Evolutionary conservation across 2,888 invertebrate species (phyloP), one percentile per base, ranked within the genome.

Genomic region (Lepidochrysops patricia): DNA sequence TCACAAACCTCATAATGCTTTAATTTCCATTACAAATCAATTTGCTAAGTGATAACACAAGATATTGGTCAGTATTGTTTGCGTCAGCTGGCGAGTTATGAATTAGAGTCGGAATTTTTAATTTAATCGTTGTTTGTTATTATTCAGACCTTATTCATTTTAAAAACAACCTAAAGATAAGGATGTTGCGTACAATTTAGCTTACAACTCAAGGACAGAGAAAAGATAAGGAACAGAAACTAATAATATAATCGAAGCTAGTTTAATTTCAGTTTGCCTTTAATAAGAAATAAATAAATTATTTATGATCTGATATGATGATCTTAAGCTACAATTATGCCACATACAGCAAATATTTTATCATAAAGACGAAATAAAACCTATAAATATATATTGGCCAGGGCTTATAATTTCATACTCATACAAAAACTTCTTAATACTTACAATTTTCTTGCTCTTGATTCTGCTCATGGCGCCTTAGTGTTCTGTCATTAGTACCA

Each of bases 381-480:
- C 9, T 29, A 29, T 4, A 2, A 35, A 35, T n/a, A 9, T 37
- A 2, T 37, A n/a, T 1, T 15, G n/a, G 4, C 6, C 13, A 2
- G 15, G 2, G 15, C n/a, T 35, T 35, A n/a, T 35, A 13, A 37
- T 37, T 15, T n/a, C n/a, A n/a, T n/a, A 29, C 2, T 5, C 7
- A 29, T 9, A 1, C 0, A 29, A 29, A 9, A 0, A 29, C n/a
- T n/a, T n/a, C 3, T 34, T 13, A 19, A 52, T 56, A 79, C 84
- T 82, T 67, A 85, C 87, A 82, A 63, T 71, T 84, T 72, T 87
- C 87, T 69, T 79, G 84, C 72, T 89, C 88, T 61, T 79, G 80
- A 63, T 73, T 80, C 70, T 76, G 84, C 63, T 88, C 87, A 66
- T 82, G 85, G 66, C 86, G 86, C 69, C 88, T 80, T 61, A 85